Evolutionary conservation across 2,797 vertebrate species (phyloP).

Genomic region (Lagodon rhomboides): DNA sequence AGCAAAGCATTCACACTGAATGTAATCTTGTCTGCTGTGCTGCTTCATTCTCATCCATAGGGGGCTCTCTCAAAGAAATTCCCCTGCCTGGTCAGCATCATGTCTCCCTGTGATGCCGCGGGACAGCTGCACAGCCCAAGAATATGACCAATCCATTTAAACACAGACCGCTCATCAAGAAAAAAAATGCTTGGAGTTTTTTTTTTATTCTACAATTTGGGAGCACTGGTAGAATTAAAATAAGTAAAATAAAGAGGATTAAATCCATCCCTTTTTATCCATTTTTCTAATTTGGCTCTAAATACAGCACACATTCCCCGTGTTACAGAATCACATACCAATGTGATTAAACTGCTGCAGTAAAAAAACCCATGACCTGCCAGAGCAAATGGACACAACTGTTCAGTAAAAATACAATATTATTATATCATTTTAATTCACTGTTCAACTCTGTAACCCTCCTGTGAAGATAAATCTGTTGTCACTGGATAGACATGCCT

Average conservation of each 20-base stretch:
- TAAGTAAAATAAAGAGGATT: neutral
- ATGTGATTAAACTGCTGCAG: conserved; percentile 41
- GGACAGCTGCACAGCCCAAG: conserved; percentile 86
- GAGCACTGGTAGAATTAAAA: neutral
- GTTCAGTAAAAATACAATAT: neutral
- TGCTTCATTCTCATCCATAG: conserved; percentile 79
- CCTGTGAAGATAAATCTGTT: neutral
- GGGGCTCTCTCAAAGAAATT: conserved; percentile 78
- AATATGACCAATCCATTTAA: conserved; percentile 82
- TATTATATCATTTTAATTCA: neutral
- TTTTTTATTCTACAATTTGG: neutral
- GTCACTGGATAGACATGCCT: neutral
- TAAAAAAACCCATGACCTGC: conserved; percentile 16
- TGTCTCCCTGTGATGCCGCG: conserved; percentile 80
- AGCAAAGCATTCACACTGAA: conserved; percentile 21
- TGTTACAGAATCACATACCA: conserved; percentile 42
- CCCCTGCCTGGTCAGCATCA: conserved; percentile 87
- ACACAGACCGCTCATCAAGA: conserved; percentile 55
- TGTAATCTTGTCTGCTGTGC: conserved; percentile 64
- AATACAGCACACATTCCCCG: neutral
- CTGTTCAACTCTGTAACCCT: neutral
- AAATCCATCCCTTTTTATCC: neutral
- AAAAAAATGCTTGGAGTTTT: neutral
- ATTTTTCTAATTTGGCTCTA: conserved; percentile 10
- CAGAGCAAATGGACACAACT: neutral